Evolutionary conservation across 92 coral and sea anemone species (phyloP), one percentile per base, ranked within the genome.

Genomic region (Epizoanthus illoricatus): DNA sequence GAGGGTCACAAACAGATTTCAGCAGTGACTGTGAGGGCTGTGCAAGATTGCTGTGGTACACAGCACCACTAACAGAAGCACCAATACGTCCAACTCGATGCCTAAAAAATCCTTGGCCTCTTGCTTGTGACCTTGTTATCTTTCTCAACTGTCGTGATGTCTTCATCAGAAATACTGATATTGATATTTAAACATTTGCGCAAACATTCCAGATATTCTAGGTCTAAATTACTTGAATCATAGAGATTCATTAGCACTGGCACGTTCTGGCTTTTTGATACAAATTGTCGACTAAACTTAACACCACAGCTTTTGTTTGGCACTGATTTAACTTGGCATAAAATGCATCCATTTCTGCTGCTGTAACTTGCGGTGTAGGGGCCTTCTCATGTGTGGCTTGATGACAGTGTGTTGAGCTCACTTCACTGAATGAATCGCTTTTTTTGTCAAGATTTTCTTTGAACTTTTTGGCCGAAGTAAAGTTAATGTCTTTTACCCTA

Each of bases 61-160:
- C 93, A 24, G 80, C 54, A 65, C 79, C 73, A 42, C 91, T 82
- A 12, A 54, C 83, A 23, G 90, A 90, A 0, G 90, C 90, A 56
- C 92, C 86, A 61, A 90, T 90, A 62, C 91, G 70, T 40, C 93
- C 91, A 70, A 89, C 88, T 45, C 93, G 68, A 20, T 90, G 93
- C 8, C 86, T 80, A 61, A 84, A 90, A 73, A 90, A 87, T 11
- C 76, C 83, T 4, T 59, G 10, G 13, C 90, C 67, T 24, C 84
- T 72, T 12, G 87, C 60, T 63, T 89, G 92, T 39, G 60, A 21
- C 45, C 86, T 54, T 1, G 85, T 81, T 81, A 71, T 83, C 85
- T 39, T 49, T 83, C 58, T 89, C 92, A 23, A 89, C 68, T 33
- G 36, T 75, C 9, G 15, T 5, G 13, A 75, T 87, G 17, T 87